Conservation (phyloP, 2,888 invertebrate genomes). For the Syrista parreyssii region DNA sequence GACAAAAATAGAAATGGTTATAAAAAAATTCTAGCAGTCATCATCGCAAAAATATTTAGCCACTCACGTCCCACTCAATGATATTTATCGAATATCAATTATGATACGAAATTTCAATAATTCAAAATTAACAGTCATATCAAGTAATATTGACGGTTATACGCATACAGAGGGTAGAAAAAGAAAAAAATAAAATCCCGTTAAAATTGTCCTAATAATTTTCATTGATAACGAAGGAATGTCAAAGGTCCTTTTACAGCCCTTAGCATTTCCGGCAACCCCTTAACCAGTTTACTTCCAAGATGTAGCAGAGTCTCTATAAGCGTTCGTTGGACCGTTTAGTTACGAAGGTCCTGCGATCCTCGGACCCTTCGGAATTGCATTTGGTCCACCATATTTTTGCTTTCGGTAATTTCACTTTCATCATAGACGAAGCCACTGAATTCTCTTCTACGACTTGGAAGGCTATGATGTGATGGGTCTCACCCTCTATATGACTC, state of each 20-base stretch:
- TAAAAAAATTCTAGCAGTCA: background rate
- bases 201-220: background rate
- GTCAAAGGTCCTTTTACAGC: background rate
- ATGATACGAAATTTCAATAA: background rate
- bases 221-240: background rate
- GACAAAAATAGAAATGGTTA: background rate
- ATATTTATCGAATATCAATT: background rate
- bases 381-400: conserved; percentile 62
- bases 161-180: background rate
- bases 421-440: conserved; percentile 44
- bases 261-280: background rate
- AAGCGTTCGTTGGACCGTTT: background rate
- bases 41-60: too few species aligned
- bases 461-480: conserved; percentile 32
- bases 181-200: background rate
- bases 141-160: background rate
- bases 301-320: background rate
- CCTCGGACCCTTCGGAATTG: conserved; percentile 46
- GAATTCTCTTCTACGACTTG: conserved; percentile 18
- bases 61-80: too few species aligned
- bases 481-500: conserved; percentile 7
- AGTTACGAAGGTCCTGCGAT: background rate
- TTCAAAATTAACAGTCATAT: background rate
- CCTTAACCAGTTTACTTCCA: background rate
- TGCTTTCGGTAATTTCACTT: conserved; percentile 55